Percentiles rank a stretch among this genome's conserved stretches.
phyloP scores from a whole-genome alignment of 1,140 invertebrate genomes.

The Megalonaias nervosa region DNA sequence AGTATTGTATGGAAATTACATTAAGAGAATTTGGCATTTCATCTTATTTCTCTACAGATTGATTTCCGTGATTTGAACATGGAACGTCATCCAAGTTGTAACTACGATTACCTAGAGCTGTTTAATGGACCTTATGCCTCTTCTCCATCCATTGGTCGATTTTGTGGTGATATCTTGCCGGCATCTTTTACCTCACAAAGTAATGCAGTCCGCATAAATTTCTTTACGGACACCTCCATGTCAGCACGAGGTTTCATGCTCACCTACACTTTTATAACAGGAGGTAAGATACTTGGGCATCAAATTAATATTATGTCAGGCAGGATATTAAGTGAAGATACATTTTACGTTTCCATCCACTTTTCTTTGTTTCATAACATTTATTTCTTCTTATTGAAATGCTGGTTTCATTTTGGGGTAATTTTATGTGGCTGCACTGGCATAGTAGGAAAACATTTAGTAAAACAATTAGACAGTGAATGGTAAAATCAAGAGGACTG shows the following conservation, averaged over 20 bases:
- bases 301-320: neutral
- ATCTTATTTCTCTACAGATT: conserved; percentile 67
- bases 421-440: no score
- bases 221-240: conserved; percentile 90
- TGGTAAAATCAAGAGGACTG: no score
- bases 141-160: conserved; percentile 76
- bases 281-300: conserved; percentile 38
- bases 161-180: conserved; percentile 82
- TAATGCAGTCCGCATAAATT: conserved; percentile 87
- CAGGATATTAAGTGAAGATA: no score
- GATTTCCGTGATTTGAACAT: conserved; percentile 97
- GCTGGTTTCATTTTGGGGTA: no score
- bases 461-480: no score
- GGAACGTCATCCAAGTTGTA: conserved; percentile 94
- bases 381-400: no score
- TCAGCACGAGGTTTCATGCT: conserved; percentile 75
- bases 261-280: conserved; percentile 62
- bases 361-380: no score
- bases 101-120: conserved; percentile 93
- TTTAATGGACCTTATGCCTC: conserved; percentile 83
- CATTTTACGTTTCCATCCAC: no score
- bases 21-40: no score
- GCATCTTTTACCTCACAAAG: conserved; percentile 89
- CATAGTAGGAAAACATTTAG: no score
- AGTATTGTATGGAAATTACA: no score